Evolutionary conservation across 2,888 invertebrate genomes (phyloP).

Genomic region (Toxonevra muliebris): DNA sequence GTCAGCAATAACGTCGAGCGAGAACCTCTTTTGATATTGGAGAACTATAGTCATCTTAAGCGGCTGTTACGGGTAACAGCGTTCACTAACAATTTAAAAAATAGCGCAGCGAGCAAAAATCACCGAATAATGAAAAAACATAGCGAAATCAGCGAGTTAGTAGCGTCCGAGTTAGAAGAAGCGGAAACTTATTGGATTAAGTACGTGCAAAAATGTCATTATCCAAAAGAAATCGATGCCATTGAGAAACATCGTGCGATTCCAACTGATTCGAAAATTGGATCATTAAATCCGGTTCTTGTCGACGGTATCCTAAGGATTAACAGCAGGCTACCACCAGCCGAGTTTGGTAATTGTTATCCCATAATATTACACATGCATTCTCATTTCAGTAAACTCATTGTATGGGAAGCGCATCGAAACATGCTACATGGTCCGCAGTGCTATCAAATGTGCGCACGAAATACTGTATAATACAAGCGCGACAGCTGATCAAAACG

Average conservation of each 20-base stretch:
- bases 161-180: conserved; percentile 26
- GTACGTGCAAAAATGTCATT: conserved; percentile 21
- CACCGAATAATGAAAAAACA: background rate
- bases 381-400: conserved; percentile 29
- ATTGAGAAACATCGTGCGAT: conserved; percentile 22
- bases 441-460: conserved; percentile 30
- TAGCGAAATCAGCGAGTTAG: conserved; percentile 13
- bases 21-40: too few species aligned
- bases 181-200: conserved; percentile 34
- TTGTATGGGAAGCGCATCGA: conserved; percentile 34
- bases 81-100: too few species aligned
- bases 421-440: conserved; percentile 30
- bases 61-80: too few species aligned
- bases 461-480: conserved; percentile 36
- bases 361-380: conserved; percentile 35
- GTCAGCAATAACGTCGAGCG: too few species aligned
- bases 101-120: background rate
- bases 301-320: conserved; percentile 18
- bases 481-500: conserved; percentile 34
- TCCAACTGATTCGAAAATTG: conserved; percentile 31
- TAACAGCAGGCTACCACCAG: conserved; percentile 25
- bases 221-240: conserved; percentile 28
- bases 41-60: too few species aligned
- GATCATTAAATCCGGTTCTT: conserved; percentile 32
- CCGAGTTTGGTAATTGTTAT: conserved; percentile 22